These are phyloP conservation scores for Tinea trinotella DNA, from an alignment of 2,888 invertebrate genomes.

Conservation along the genomic window DNA sequence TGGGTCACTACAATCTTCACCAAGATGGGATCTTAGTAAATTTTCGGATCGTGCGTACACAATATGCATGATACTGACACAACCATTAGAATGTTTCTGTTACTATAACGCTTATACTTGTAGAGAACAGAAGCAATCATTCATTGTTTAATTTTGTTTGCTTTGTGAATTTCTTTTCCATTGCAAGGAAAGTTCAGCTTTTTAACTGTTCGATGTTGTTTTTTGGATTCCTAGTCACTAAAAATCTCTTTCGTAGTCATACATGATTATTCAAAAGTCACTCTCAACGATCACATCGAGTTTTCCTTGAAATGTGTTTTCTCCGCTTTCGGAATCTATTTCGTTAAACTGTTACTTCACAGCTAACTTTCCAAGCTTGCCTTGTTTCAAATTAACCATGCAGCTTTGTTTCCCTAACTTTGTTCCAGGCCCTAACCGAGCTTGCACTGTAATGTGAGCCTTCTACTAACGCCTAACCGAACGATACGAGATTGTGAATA, in stretches of 20 bases:
- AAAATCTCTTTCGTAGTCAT: background rate
- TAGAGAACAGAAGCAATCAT: background rate
- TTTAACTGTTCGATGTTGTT: background rate
- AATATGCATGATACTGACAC: background rate
- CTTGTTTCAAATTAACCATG: conserved; percentile 62
- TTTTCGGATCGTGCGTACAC: background rate
- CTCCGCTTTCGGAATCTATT: conserved; percentile 2
- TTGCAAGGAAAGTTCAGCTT: conserved; percentile 11
- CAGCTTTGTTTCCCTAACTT: conserved; percentile 68
- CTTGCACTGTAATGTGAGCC: conserved; percentile 73
- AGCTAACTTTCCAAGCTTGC: conserved; percentile 61
- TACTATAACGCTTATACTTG: background rate
- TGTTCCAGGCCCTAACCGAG: conserved; percentile 74
- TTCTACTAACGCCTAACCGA: conserved; percentile 67
- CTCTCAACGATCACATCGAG: background rate
- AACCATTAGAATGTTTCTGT: background rate
- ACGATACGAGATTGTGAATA: conserved; percentile 45
- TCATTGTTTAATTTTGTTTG: background rate
- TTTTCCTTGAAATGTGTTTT: conserved; percentile 50
- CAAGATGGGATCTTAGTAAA: background rate
- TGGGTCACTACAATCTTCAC: background rate
- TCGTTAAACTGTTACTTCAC: conserved; percentile 28
- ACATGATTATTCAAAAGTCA: background rate
- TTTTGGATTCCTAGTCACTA: background rate
- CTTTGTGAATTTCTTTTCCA: conserved; percentile 13